These are phyloP conservation scores for Drosophila merina DNA, from an alignment of 2,888 invertebrate genomes.

Conservation along the genomic window DNA sequence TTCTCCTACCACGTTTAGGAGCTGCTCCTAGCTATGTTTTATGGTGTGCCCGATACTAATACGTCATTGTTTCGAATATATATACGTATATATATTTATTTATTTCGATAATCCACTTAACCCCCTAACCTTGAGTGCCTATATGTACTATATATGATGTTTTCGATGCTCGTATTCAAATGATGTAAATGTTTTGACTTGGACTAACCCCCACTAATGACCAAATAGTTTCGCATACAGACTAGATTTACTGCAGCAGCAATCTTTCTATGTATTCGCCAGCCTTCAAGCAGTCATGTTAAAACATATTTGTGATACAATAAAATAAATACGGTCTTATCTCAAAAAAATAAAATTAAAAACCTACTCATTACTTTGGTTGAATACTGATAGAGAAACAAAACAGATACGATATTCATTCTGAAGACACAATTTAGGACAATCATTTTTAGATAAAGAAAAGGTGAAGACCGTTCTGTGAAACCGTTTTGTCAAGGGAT, in stretches of 20 bases:
- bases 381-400: background rate
- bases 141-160: conserved; percentile 38
- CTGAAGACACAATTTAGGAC: conserved; percentile 19
- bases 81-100: conserved; percentile 24
- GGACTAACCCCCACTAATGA: conserved; percentile 68
- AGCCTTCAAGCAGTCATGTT: conserved; percentile 56
- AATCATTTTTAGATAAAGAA: background rate
- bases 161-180: conserved; percentile 46
- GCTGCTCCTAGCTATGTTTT: conserved; percentile 28
- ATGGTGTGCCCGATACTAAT: conserved; percentile 26
- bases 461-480: background rate
- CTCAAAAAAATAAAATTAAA: conserved; percentile 33
- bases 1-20: conserved; percentile 93
- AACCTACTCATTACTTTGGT: conserved; percentile 33
- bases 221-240: conserved; percentile 57
- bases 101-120: conserved; percentile 37
- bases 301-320: conserved; percentile 81
- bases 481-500: conserved; percentile 26
- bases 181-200: conserved; percentile 60
- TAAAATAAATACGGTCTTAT: conserved; percentile 67
- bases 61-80: conserved; percentile 34
- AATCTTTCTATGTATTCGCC: conserved; percentile 50
- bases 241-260: conserved; percentile 39
- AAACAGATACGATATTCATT: conserved; percentile 80
- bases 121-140: conserved; percentile 41